Percentiles rank a stretch among this genome's conserved stretches.
Conservation (phyloP, 1,140 invertebrate species). For the Venustaconcha ellipsiformis region DNA sequence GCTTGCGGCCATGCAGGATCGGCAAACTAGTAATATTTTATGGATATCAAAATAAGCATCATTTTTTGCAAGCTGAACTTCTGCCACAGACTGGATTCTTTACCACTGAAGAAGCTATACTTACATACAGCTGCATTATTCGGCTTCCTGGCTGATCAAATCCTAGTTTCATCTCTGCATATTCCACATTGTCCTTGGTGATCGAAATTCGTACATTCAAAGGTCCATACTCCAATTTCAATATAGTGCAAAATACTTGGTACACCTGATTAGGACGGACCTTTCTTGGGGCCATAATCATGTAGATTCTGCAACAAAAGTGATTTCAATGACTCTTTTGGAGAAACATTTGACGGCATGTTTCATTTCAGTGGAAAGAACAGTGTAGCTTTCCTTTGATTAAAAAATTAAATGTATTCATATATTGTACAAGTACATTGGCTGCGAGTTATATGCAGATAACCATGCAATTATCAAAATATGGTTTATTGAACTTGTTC, state of each 20-base stretch:
- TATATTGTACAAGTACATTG: neutral
- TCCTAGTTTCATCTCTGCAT: conserved; percentile 43
- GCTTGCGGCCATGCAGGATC: neutral
- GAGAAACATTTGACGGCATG: neutral
- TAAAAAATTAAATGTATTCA: neutral
- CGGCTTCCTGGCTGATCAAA: conserved; percentile 60
- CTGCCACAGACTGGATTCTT: neutral
- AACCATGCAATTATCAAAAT: neutral
- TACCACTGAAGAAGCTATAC: conserved; percentile 5
- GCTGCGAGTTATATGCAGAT: neutral
- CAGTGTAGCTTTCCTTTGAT: neutral
- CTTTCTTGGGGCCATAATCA: conserved; percentile 58
- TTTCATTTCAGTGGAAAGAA: neutral
- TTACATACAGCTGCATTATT: conserved; percentile 61
- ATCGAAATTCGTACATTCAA: conserved; percentile 58
- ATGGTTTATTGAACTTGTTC: neutral
- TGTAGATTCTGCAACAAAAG: conserved; percentile 55
- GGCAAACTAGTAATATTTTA: neutral
- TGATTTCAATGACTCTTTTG: neutral
- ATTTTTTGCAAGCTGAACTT: neutral
- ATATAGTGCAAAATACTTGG: conserved; percentile 57
- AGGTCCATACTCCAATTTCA: conserved; percentile 55
- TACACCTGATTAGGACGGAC: conserved; percentile 61
- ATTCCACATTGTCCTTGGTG: conserved; percentile 53
- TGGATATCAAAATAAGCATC: no score